Base-by-base conservation (phyloP, 2,113 vertebrate species). In the Choloepus hoffmanni region DNA sequence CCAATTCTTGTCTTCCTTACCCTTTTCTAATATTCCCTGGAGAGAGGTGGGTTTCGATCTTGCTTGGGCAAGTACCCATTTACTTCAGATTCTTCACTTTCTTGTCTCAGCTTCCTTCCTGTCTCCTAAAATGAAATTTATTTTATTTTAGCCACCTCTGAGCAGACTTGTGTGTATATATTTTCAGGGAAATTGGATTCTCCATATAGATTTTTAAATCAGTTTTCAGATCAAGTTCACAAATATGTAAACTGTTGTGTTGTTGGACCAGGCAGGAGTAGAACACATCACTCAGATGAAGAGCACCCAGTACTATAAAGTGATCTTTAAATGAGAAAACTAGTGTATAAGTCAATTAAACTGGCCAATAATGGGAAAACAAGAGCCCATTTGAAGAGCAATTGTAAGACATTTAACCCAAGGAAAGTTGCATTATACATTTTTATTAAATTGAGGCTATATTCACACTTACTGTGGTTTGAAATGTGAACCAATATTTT, bases 381-480 rank as follows among this genome's bases (percentile, higher is more conserved):
- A 99, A 99, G 98, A 98, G 98, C 98, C 97, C 98, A 98, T 99
- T 99, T 98, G 98, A 99, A 98, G 98, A 98, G 98, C 98, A 99
- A 98, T 99, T 99, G 98, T 96, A 99, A 99, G 99, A 99, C 99
- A 99, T 99, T 99, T 98, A 99, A 99, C 98, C 99, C 98, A 99
- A 98, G 98, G 99, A 98, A 99, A 99, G 99, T 99, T 99, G 98
- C 99, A 99, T 99, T 99, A 99, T 99, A 99, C 98, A 98, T 99
- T 99, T 99, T 99, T 98, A 99, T 99, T 99, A 99, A 99, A 99
- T 99, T 99, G 99, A 99, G 98, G 98, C 99, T 99, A 99, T 99
- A 99, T 99, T 99, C 99, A 99, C 99, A 99, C 99, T 99, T 99
- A 98, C 93, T 98, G 98, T 98, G 98, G 98, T 97, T 98, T 99